These are phyloP conservation scores for Drosophila fungiperda DNA, from an alignment of 2,888 invertebrate genomes.

Conservation along the genomic window DNA sequence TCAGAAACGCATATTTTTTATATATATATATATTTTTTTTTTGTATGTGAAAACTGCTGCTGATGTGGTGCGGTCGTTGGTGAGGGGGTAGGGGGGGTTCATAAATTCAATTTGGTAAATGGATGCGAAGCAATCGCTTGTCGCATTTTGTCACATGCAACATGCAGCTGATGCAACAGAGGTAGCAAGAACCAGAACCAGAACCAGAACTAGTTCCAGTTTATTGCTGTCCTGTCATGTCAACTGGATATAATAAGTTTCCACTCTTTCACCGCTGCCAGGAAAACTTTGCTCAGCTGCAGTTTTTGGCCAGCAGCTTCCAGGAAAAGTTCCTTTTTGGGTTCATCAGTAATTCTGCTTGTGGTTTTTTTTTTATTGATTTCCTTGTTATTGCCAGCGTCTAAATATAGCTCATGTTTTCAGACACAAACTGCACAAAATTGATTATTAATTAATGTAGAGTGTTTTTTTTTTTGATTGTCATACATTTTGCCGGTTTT, in stretches of 20 bases:
- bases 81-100: slow-evolving; percentile 24
- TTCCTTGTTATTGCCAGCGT: slow-evolving; percentile 22
- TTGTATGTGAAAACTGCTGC: slow-evolving; percentile 44
- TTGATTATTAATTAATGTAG: slow-evolving; percentile 44
- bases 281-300: slow-evolving; percentile 38
- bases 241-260: slow-evolving; percentile 53
- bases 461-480: slow-evolving; percentile 6
- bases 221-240: slow-evolving; percentile 46
- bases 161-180: slow-evolving; percentile 10
- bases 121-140: slow-evolving; percentile 47
- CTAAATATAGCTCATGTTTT: slow-evolving; percentile 15
- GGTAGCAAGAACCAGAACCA: not conserved
- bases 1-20: not conserved
- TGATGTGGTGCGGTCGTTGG: slow-evolving; percentile 2
- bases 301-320: slow-evolving; percentile 19
- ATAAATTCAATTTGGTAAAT: slow-evolving; percentile 77
- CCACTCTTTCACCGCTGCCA: slow-evolving; percentile 48
- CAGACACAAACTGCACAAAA: slow-evolving; percentile 27
- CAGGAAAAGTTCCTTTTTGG: too few relatives aligned
- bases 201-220: slow-evolving; percentile 13
- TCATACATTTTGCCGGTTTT: not conserved
- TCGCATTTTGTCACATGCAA: slow-evolving; percentile 75
- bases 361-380: slow-evolving; percentile 43
- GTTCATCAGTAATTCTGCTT: slow-evolving; percentile 22
- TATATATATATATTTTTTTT: not conserved